phyloP scores from a whole-genome alignment of 2,113 vertebrate species.

The Condylura cristata region DNA sequence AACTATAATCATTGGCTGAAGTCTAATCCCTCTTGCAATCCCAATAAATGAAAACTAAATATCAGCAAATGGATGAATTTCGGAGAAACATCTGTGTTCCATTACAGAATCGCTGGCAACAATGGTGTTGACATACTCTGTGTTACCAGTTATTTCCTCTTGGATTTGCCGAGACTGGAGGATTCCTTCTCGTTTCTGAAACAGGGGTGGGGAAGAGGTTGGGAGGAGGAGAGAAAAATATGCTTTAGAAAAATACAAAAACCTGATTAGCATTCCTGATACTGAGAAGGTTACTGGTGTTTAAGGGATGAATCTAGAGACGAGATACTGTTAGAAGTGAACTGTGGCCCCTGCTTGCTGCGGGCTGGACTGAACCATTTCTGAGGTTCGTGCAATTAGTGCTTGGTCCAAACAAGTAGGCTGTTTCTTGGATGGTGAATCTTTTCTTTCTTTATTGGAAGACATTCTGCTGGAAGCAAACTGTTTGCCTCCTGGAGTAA shows the following conservation, averaged over 20 bases:
- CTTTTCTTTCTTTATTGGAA: slow-evolving; percentile 74
- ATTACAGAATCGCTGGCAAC: slow-evolving; percentile 85
- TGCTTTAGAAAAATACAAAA: slow-evolving; percentile 76
- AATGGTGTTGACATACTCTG: slow-evolving; percentile 93
- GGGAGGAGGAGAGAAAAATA: slow-evolving; percentile 76
- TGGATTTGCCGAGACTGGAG: slow-evolving; percentile 98
- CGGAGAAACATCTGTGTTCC: slow-evolving; percentile 85
- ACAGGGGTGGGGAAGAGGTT: slow-evolving; percentile 50
- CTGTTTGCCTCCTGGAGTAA: slow-evolving; percentile 56
- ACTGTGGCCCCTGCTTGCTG: background rate
- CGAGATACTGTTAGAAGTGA: slow-evolving; percentile 27
- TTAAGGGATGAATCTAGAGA: slow-evolving; percentile 46
- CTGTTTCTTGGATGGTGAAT: slow-evolving; percentile 67
- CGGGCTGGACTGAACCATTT: slow-evolving; percentile 54
- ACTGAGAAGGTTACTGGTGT: slow-evolving; percentile 60
- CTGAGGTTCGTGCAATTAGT: slow-evolving; percentile 40
- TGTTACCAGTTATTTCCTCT: slow-evolving; percentile 99
- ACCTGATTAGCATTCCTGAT: slow-evolving; percentile 57
- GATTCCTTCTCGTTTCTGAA: slow-evolving; percentile 98
- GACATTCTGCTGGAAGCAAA: slow-evolving; percentile 72
- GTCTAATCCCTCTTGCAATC: slow-evolving; percentile 83
- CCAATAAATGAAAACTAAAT: slow-evolving; percentile 85
- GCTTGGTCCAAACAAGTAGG: slow-evolving; percentile 74
- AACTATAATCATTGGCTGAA: slow-evolving; percentile 82
- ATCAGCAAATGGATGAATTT: slow-evolving; percentile 86